phyloP scores from a whole-genome alignment of 2,797 vertebrate genomes.

The Thaleichthys pacificus region DNA sequence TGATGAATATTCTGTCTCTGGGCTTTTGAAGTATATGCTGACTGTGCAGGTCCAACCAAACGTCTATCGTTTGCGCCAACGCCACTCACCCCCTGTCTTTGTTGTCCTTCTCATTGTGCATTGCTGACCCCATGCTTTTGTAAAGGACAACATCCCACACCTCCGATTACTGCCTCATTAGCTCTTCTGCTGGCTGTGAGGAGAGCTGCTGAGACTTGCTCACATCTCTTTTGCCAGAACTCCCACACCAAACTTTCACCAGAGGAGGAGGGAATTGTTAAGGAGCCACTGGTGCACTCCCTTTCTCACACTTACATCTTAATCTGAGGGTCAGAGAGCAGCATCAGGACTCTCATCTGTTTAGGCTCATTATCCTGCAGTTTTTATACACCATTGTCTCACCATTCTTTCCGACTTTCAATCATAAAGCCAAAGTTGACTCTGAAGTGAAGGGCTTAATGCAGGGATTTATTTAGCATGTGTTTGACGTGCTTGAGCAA shows the following conservation, averaged over 20 bases:
- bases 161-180: constrained; percentile 82
- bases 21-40: constrained; percentile 72
- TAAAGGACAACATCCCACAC: constrained; percentile 75
- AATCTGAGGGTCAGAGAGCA: constrained; percentile 66
- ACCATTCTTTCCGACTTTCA: constrained; percentile 58
- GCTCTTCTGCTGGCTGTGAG: constrained; percentile 63
- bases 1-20: constrained; percentile 69
- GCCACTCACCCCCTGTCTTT: constrained; percentile 60
- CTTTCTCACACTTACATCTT: constrained; percentile 70
- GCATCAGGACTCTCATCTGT: constrained; percentile 51
- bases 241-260: constrained; percentile 65
- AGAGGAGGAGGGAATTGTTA: constrained; percentile 50
- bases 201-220: constrained; percentile 51
- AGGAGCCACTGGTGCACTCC: constrained; percentile 60
- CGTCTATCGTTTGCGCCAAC: constrained; percentile 55
- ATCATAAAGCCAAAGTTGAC: constrained; percentile 40
- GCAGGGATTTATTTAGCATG: constrained; percentile 44
- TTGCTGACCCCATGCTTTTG: constrained; percentile 70
- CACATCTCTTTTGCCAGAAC: constrained; percentile 62
- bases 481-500: constrained; percentile 16
- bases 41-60: constrained; percentile 68
- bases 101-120: constrained; percentile 74
- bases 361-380: constrained; percentile 48
- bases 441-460: constrained; percentile 46
- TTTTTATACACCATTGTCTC: constrained; percentile 53